Evolutionary conservation across 2,888 invertebrate species (phyloP).

Genomic region (Gymnoscelis rufifasciata): DNA sequence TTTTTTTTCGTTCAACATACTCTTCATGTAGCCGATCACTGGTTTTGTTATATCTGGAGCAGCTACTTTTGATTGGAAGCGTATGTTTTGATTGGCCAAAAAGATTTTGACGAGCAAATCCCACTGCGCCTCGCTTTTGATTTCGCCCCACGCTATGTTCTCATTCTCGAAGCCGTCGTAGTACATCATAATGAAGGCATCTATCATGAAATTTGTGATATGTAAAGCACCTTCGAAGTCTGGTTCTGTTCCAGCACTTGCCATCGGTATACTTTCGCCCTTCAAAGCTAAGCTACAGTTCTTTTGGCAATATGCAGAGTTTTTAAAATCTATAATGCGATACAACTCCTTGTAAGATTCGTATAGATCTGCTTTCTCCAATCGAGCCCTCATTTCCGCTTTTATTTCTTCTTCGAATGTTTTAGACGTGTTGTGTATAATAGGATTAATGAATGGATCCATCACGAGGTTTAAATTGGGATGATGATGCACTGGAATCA

Average conservation of each 20-base stretch:
- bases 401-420: slow-evolving; percentile 33
- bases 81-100: slow-evolving; percentile 45
- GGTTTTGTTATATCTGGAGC: slow-evolving; percentile 44
- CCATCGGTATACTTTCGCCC: slow-evolving; percentile 45
- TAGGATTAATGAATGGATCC: slow-evolving; percentile 49
- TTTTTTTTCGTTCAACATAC: slow-evolving; percentile 35
- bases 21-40: slow-evolving; percentile 43
- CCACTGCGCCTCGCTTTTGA: slow-evolving; percentile 43
- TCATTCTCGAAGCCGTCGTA: slow-evolving; percentile 48
- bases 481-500: slow-evolving; percentile 39
- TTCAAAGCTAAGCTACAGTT: slow-evolving; percentile 45
- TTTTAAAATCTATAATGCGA: slow-evolving; percentile 45
- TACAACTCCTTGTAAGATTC: slow-evolving; percentile 41
- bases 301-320: slow-evolving; percentile 44
- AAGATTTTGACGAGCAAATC: slow-evolving; percentile 39
- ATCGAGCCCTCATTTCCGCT: slow-evolving; percentile 42
- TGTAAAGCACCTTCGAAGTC: slow-evolving; percentile 40
- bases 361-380: slow-evolving; percentile 36
- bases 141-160: slow-evolving; percentile 50
- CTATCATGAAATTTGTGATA: slow-evolving; percentile 45
- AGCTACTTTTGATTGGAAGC: slow-evolving; percentile 46
- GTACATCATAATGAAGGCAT: slow-evolving; percentile 57
- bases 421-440: slow-evolving; percentile 39
- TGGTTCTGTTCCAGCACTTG: slow-evolving; percentile 15
- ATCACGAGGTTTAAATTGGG: slow-evolving; percentile 15